Evolutionary conservation across 2,113 vertebrate species (phyloP).

Genomic region (Aspiorhynchus laticeps): DNA sequence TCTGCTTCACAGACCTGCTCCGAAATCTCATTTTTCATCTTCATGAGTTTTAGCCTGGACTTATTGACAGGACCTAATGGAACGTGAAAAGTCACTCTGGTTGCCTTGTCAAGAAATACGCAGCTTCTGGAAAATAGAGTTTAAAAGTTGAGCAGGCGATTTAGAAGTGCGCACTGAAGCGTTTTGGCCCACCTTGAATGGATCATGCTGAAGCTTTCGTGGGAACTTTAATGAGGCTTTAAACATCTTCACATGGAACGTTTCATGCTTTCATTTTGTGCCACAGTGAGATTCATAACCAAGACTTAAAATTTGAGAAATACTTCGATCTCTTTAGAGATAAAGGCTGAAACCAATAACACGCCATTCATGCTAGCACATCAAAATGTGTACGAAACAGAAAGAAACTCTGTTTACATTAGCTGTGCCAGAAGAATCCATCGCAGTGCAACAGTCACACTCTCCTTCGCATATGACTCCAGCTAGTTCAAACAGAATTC

Average conservation of each 20-base stretch:
- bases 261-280: conserved; percentile 7
- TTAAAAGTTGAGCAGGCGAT: conserved; percentile 50
- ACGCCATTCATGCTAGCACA: background rate
- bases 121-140: conserved; percentile 56
- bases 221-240: conserved; percentile 39
- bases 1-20: conserved; percentile 36
- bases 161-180: conserved; percentile 47
- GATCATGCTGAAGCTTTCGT: conserved; percentile 24
- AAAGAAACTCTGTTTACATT: conserved; percentile 55
- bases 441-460: background rate
- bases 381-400: background rate
- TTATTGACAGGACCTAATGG: conserved; percentile 60
- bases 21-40: conserved; percentile 48
- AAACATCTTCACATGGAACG: conserved; percentile 22
- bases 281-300: background rate
- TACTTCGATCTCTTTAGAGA: background rate
- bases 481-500: conserved; percentile 34
- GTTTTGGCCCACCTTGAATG: conserved; percentile 22
- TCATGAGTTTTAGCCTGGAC: conserved; percentile 49
- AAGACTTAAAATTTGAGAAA: conserved; percentile 2
- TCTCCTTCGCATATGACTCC: conserved; percentile 5
- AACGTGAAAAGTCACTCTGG: conserved; percentile 58
- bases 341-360: background rate
- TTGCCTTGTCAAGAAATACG: conserved; percentile 52
- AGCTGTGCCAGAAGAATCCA: conserved; percentile 25